Base-by-base conservation (phyloP, 2,888 invertebrate species). In the Oligia strigilis region DNA sequence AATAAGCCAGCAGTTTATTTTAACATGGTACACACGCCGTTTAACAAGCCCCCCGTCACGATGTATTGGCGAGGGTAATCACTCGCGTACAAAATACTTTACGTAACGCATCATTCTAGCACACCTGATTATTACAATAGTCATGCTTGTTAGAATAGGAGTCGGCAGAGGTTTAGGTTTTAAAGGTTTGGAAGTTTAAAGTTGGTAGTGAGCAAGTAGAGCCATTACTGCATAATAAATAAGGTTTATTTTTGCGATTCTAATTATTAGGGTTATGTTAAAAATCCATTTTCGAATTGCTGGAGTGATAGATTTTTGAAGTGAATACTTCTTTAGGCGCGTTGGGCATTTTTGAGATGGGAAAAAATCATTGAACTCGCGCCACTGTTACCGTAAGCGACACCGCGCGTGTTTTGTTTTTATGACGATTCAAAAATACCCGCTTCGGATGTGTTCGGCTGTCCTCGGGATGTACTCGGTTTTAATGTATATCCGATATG, bases 1-100 rank as follows among this genome's bases (percentile, higher is more conserved):
- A 67, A 71, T 85, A 85, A 72, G 43, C 13, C 65, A 13, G 17
- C 65, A 76, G 58, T 70, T 72, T 62, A 65, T 49, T 75, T 71
- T 77, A 77, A 29, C 88, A 70, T 67, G 73, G 73, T 40, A 77
- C 72, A 81, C 67, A 87, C 43, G 70, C 81, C 72, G 76, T 72
- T 81, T 67, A 78, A 81, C 75, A 81, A 73, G 77, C 78, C 81
- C 92, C 90, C 75, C 93, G 93, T 93, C 93, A 90, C 93, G 87
- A 87, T 83, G 80, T 89, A 86, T 88, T 88, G 87, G 71, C 77
- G 83, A 67, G 73, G 82, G 69, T 93, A 92, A 92, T 92, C 78
- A 84, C 85, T 72, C 43, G 82, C 36, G 55, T 82, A 83, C 77
- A 88, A 79, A 87, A 74, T 82, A 75, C 36, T 36, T 88, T 88